Evolutionary conservation across 2,888 invertebrate species (phyloP).

Genomic region (Liposcelis brunnea): DNA sequence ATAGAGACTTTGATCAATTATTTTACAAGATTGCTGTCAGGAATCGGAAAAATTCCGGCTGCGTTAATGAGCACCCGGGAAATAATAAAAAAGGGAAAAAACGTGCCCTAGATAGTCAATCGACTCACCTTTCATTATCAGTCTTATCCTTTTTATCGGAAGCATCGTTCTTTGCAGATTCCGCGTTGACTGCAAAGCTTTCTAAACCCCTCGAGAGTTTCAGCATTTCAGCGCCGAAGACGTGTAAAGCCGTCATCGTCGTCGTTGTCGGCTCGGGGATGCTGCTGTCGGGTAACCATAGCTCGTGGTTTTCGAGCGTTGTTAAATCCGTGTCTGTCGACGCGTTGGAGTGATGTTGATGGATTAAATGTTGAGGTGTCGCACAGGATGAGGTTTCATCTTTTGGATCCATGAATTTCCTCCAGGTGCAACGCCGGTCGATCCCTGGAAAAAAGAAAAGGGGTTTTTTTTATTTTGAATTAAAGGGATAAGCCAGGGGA

Average conservation of each 20-base stretch:
- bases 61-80: too few species aligned
- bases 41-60: too few species aligned
- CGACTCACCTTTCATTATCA: too few species aligned
- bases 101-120: too few species aligned
- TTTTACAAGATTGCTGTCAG: too few species aligned
- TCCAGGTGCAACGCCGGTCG: conserved; percentile 65
- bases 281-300: conserved; percentile 51
- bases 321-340: conserved; percentile 75
- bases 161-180: too few species aligned
- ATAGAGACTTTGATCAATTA: too few species aligned
- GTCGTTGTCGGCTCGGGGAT: conserved; percentile 58
- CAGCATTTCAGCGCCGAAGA: conserved; percentile 74
- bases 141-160: too few species aligned
- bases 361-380: conserved; percentile 32
- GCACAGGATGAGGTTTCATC: conserved; percentile 11
- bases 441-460: conserved; percentile 12
- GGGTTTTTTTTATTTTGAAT: too few species aligned
- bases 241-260: conserved; percentile 69
- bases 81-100: too few species aligned
- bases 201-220: conserved; percentile 65
- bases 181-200: conserved; percentile 12
- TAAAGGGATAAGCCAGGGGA: too few species aligned
- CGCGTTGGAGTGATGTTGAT: conserved; percentile 39
- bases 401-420: conserved; percentile 39
- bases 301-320: conserved; percentile 64